These are phyloP conservation scores for Eriocheir sinensis DNA, from an alignment of 1,140 invertebrate species.

Conservation along the genomic window DNA sequence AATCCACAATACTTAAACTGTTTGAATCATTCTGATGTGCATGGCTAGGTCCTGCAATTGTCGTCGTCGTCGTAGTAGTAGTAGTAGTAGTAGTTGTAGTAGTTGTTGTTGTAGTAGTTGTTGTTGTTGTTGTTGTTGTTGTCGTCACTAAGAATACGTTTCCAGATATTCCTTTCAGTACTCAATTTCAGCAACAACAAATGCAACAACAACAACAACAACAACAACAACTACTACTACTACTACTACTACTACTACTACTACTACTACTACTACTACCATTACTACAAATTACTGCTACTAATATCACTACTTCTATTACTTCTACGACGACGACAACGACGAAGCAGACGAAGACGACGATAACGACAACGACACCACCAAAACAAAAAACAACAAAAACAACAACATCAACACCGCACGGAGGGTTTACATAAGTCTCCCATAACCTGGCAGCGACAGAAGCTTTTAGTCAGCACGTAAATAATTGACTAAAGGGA, in stretches of 20 bases:
- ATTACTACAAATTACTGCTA: too few relatives aligned
- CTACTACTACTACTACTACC: not conserved
- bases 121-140: too few relatives aligned
- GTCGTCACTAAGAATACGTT: too few relatives aligned
- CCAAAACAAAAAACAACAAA: constrained; percentile 7
- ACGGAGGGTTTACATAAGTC: constrained; percentile 47
- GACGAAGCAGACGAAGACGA: not conserved
- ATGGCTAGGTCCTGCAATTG: too few relatives aligned
- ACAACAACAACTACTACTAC: not conserved
- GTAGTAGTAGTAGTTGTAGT: too few relatives aligned
- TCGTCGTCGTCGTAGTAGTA: too few relatives aligned
- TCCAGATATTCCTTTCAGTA: not conserved
- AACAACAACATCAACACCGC: not conserved
- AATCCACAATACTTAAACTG: too few relatives aligned
- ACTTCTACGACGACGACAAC: not conserved
- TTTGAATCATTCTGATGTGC: too few relatives aligned
- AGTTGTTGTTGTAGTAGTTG: too few relatives aligned
- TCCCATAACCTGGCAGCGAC: constrained; percentile 56
- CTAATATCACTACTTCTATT: too few relatives aligned
- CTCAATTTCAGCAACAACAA: not conserved
- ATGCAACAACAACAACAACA: not conserved
- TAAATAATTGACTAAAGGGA: constrained; percentile 70
- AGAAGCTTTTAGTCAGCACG: constrained; percentile 71
- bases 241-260: constrained; percentile 26
- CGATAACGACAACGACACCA: not conserved